Evolutionary conservation across 2,888 invertebrate genomes (phyloP), one percentile per base, ranked within the genome.

Genomic region (Boloria selene): DNA sequence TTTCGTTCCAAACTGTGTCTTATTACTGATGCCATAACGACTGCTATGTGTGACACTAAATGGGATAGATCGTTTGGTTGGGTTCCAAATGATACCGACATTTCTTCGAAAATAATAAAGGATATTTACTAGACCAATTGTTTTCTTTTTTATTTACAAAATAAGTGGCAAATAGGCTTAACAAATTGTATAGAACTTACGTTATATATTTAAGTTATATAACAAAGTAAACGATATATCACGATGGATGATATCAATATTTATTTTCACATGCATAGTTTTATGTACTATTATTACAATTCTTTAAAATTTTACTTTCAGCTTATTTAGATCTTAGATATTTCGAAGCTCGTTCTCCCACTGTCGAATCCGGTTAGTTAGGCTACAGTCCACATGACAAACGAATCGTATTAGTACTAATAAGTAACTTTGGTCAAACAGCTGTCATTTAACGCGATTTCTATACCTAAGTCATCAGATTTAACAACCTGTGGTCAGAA

Each of bases 41-140:
- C 31, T 13, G 26, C 44, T 42, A 52, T 16, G 16, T 7, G 44
- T 26, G 4, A 17, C 17, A 31, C 31, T 47, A 52, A 49, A 44
- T 67, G 59, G 17, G 54, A 45, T 58, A 13, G 44, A 31, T 38
- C 31, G 31, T 62, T 79, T 82, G 82, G 82, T 72, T 51, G 61
- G n/a, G 58, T 56, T 76, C 82, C 81, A 81, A 81, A 75, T 73
- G 76, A 77, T 75, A 73, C 69, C 66, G 54, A 64, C 66, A 65
- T 71, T 61, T 58, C 58, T 26, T 59, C 10, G 31, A 42, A 53
- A 55, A 65, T 60, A 56, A 63, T 65, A 56, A 59, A 62, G 49
- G 51, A 59, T 59, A 66, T 70, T 70, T 65, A 69, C 61, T 70
- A 68, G 65, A 68, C 63, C 67, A 62, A 62, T 68, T 59, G 56